Evolutionary conservation across 2,113 vertebrate species (phyloP).

Genomic region (Cheilinus undulatus): DNA sequence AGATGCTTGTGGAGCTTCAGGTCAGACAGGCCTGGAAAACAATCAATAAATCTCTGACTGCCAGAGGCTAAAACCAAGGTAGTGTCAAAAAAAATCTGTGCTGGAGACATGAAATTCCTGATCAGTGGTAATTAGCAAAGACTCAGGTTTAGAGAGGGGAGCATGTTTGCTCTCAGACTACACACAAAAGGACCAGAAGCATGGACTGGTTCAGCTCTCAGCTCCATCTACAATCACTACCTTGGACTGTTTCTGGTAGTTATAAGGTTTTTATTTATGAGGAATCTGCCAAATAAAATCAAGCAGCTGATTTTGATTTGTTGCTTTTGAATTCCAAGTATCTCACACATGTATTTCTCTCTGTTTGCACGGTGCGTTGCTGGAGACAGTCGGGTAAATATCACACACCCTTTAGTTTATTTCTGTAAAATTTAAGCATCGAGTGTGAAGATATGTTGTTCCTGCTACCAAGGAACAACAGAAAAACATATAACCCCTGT

Average conservation of each 20-base stretch:
- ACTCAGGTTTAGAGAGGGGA: conserved; percentile 5
- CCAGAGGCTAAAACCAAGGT: conserved; percentile 15
- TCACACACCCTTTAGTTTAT: conserved; percentile 8
- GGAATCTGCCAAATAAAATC: conserved; percentile 34
- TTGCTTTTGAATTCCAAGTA: neutral
- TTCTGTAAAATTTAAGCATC: conserved; percentile 12
- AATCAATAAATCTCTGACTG: conserved; percentile 17
- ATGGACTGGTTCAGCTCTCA: conserved; percentile 3
- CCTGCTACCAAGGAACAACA: conserved; percentile 17
- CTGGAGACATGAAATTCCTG: neutral
- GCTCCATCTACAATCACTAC: conserved; percentile 19
- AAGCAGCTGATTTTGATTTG: conserved; percentile 26
- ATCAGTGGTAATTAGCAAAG: conserved; percentile 3
- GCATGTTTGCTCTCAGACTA: conserved; percentile 3
- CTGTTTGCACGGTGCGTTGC: conserved; percentile 5
- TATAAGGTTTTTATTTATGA: conserved; percentile 11
- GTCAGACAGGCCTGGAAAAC: neutral
- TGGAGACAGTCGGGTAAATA: neutral
- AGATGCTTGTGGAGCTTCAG: conserved; percentile 4
- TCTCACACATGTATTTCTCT: neutral
- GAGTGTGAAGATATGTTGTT: conserved; percentile 12
- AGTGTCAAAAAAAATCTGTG: conserved; percentile 15
- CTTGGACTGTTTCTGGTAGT: conserved; percentile 13
- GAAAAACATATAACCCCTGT: conserved; percentile 32
- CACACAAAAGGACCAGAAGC: conserved; percentile 12